Percentiles rank a stretch among this genome's conserved stretches.
These are phyloP conservation scores for Tyto alba DNA, from an alignment of 2,113 vertebrate species.

Conservation along the genomic window DNA sequence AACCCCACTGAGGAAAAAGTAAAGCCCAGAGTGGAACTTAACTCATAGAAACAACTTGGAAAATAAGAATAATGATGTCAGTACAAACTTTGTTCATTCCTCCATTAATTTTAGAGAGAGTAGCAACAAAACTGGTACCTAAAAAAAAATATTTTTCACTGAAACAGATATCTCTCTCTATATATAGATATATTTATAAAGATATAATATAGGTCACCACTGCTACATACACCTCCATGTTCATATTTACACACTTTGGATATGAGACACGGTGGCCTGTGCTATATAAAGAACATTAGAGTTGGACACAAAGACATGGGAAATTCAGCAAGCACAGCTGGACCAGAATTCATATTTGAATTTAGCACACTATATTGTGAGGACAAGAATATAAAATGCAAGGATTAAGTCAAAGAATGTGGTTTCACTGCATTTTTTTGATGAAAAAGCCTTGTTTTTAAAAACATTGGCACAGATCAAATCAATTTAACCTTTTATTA, in stretches of 20 bases:
- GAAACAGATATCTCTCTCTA: too few species aligned
- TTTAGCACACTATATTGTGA: neutral
- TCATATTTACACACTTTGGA: neutral
- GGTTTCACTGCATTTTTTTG: neutral
- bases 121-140: neutral
- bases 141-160: neutral
- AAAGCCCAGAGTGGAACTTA: neutral
- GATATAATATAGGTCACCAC: neutral
- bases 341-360: neutral
- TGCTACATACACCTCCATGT: neutral
- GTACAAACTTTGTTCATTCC: neutral
- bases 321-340: neutral
- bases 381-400: neutral
- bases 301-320: neutral
- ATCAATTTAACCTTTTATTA: neutral
- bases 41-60: neutral
- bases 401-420: neutral
- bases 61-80: neutral
- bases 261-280: neutral
- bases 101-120: neutral
- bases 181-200: too few species aligned
- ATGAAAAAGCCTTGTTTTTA: neutral
- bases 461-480: neutral
- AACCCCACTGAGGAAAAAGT: neutral
- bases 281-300: neutral